Percentiles rank a stretch among this genome's conserved stretches.
phyloP scores from a whole-genome alignment of 2,888 invertebrate species.

The Drosophila suboccidentalis region DNA sequence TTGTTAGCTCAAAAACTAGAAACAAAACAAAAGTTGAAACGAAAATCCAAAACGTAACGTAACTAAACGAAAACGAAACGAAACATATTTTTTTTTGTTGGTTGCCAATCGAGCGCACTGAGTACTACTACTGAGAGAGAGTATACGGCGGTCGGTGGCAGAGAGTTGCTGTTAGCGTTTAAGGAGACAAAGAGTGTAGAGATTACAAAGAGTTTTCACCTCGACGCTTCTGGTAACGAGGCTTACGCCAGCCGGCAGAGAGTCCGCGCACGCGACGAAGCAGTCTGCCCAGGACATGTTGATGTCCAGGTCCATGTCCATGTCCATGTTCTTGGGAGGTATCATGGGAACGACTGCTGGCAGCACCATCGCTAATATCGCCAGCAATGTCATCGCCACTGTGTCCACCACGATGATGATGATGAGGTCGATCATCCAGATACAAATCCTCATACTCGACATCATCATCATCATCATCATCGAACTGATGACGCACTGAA shows the following conservation, averaged over 20 bases:
- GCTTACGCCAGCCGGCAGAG: conserved; percentile 85
- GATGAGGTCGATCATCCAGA: conserved; percentile 74
- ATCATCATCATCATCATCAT: conserved; percentile 71
- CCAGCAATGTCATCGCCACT: conserved; percentile 78
- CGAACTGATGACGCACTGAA: conserved; percentile 24
- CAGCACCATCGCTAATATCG: conserved; percentile 81
- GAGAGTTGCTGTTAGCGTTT: conserved; percentile 67
- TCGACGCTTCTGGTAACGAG: conserved; percentile 85
- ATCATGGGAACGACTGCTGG: conserved; percentile 73
- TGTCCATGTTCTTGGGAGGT: conserved; percentile 34
- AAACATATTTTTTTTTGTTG: neutral
- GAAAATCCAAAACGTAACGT: conserved; percentile 6
- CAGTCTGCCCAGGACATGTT: conserved; percentile 83
- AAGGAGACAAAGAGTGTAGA: conserved; percentile 57
- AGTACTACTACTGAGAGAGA: conserved; percentile 30
- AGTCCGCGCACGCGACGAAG: conserved; percentile 84
- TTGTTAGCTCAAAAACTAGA: conserved; percentile 71
- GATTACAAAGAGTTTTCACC: conserved; percentile 79
- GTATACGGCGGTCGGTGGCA: conserved; percentile 50
- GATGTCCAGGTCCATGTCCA: conserved; percentile 51
- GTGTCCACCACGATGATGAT: conserved; percentile 33
- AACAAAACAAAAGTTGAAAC: conserved; percentile 6
- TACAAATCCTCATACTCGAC: conserved; percentile 69
- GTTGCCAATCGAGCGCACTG: conserved; percentile 55
- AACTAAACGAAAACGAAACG: conserved; percentile 15